Evolutionary conservation across 2,888 invertebrate species (phyloP), one percentile per base, ranked within the genome.

Genomic region (Margaritifera margaritifera): DNA sequence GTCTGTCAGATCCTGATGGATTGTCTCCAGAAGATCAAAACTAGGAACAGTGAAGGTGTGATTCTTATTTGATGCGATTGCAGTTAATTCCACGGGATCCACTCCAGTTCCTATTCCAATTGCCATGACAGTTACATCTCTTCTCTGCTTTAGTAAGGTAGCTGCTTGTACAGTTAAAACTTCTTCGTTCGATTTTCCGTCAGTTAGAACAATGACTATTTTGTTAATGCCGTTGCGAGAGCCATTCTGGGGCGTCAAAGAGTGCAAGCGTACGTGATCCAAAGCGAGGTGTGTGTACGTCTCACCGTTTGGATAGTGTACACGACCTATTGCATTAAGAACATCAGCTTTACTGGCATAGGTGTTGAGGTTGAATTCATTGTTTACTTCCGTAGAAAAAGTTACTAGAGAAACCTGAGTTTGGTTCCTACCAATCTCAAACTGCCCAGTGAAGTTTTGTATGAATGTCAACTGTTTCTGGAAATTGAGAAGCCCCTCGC

Each of bases 21-120:
- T 80, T 20, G 78, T 74, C 62, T 74, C 66, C 15, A 85, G 78
- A 0, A 72, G 75, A 27, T 72, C 69, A 66, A 83, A 85, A 59
- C 64, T 74, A 22, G 68, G 67, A 25, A 83, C 84, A 24, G 73
- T 73, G 62, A 81, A 79, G 6, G 71, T 76, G 52, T 77, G 73
- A 52, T 78, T 76, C 0, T 55, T 51, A 59, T 79, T 75, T 1
- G 72, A 68, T 57, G 83, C 85, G 15, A 85, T 81, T 42, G 66
- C 68, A 50, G 63, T 58, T 53, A 85, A 75, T 64, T 84, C 84
- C 27, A 60, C 24, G 18, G 31, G 60, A 66, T 84, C 81, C 15
- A 82, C 80, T 25, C 51, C 66, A 22, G 64, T 65, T 0, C 85
- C 85, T n/a, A 85, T 78, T 19, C 84, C 84, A 31, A 85, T 76